Evolutionary conservation across 2,888 invertebrate genomes (phyloP).

Genomic region (Eupeodes latifasciatus): DNA sequence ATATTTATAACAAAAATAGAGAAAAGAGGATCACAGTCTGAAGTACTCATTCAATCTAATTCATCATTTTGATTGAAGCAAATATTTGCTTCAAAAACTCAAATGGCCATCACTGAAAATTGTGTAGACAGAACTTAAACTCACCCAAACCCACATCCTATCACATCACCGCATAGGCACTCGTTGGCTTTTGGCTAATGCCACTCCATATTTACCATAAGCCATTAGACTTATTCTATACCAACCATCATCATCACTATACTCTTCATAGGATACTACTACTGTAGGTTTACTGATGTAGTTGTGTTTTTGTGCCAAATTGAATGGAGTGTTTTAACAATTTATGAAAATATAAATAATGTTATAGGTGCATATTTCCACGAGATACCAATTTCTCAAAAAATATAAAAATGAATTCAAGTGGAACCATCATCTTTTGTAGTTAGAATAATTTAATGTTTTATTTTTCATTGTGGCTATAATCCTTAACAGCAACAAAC

Average conservation of each 20-base stretch:
- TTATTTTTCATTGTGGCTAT: constrained; percentile 33
- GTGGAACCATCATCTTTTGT: constrained; percentile 10
- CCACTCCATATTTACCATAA: too few species aligned
- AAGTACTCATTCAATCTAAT: constrained; percentile 30
- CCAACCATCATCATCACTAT: too few species aligned
- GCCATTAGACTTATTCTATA: background rate
- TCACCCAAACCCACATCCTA: background rate
- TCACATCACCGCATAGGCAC: background rate
- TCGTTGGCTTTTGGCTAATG: background rate
- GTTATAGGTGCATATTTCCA: background rate
- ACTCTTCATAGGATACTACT: too few species aligned
- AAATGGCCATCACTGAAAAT: constrained; percentile 44
- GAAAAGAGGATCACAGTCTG: background rate
- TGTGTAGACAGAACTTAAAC: constrained; percentile 7
- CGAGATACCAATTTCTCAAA: constrained; percentile 12
- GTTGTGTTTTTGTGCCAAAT: constrained; percentile 45
- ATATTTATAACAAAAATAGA: background rate
- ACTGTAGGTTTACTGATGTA: too few species aligned
- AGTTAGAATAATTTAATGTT: constrained; percentile 57
- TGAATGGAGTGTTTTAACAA: constrained; percentile 61
- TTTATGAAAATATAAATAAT: constrained; percentile 1
- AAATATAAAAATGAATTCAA: background rate
- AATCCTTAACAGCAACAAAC: constrained; percentile 16
- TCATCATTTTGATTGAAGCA: constrained; percentile 58
- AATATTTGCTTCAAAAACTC: constrained; percentile 55